Base-by-base conservation (phyloP, 2,888 invertebrate species). In the Erebia epiphron region DNA sequence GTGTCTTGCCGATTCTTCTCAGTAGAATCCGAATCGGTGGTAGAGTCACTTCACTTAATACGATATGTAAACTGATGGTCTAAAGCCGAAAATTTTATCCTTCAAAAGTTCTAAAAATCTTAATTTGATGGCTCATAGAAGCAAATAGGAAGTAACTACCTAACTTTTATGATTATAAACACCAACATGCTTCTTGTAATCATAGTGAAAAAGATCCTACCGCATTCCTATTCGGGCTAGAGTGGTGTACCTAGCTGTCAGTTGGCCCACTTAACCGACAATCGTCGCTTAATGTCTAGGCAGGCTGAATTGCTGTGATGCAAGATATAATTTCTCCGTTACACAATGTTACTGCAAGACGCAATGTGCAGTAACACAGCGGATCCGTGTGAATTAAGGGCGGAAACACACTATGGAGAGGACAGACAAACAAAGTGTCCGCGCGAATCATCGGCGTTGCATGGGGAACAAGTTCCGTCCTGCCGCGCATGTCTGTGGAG, bases 311-410 rank as follows among this genome's bases (percentile, higher is more conserved):
- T 66, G 73, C 54, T 43, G 63, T 73, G 72, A 70, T 57, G 70
- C 68, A 70, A 73, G 70, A 56, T 8, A 68, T 68, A 73, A 73
- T 73, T 73, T 73, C 70, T 68, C 70, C 61, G 62, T 73, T 73
- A 73, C 70, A 66, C 68, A 73, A 73, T 67, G 26, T 65, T 65
- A 68, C 56, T 52, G 67, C 66, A 21, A 43, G 14, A 43, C 14
- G 41, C 43, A 16, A 43, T n/a, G 56, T 14, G 43, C 43, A 43
- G 61, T 43, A 46, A 61, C 18, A 21, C 56, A 7, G 56, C 16
- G 69, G 67, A 70, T 60, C 41, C 65, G 61, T 70, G 73, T 73
- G 68, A 52, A 66, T 65, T 61, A 5, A 35, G 35, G 35, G 35
- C 35, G 35, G 35, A 35, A 35, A 35, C 35, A 7, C 35, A 35